Conservation (phyloP, 2,888 invertebrate species). For the Acrobasis repandana region DNA sequence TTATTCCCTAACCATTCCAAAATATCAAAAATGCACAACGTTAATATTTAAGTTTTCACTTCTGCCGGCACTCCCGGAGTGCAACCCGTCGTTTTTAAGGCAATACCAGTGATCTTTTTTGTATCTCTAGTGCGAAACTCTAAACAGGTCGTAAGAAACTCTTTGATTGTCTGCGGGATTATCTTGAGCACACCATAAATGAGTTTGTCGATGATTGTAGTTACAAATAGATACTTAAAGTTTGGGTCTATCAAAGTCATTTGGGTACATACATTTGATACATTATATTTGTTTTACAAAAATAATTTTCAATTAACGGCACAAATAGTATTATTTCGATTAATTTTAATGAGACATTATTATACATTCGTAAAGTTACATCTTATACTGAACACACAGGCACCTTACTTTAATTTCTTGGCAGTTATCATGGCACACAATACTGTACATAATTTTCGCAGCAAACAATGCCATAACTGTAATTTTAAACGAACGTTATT, state of each 20-base stretch:
- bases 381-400: conserved; percentile 76
- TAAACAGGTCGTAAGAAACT: no score
- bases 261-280: background rate
- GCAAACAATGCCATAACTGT: conserved; percentile 38
- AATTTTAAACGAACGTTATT: conserved; percentile 21
- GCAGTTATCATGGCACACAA: conserved; percentile 74
- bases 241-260: background rate
- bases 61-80: no score
- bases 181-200: background rate
- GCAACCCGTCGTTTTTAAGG: no score
- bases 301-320: conserved; percentile 22
- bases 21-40: no score
- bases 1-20: no score
- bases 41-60: no score
- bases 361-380: conserved; percentile 51
- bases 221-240: background rate
- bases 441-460: conserved; percentile 41
- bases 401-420: conserved; percentile 71
- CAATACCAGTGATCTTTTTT: no score
- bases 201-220: background rate
- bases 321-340: conserved; percentile 19
- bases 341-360: conserved; percentile 41
- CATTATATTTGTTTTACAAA: conserved; percentile 22
- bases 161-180: no score
- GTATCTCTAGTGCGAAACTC: no score